Percentiles rank a stretch among this genome's conserved stretches.
These are phyloP conservation scores for Sciaenops ocellatus DNA, from an alignment of 2,797 vertebrate genomes.

Conservation along the genomic window DNA sequence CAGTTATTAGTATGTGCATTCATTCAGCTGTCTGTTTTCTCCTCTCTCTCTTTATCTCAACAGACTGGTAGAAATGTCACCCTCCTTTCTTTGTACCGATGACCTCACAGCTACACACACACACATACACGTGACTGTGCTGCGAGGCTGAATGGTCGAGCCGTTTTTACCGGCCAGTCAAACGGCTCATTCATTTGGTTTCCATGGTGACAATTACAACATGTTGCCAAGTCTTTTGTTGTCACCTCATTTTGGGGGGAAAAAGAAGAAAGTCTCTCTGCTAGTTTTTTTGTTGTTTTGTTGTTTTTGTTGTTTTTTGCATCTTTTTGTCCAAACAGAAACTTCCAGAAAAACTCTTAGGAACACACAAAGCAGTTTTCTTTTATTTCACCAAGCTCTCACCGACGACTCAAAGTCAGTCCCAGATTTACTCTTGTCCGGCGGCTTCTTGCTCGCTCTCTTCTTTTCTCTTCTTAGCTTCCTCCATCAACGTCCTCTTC, in stretches of 20 bases:
- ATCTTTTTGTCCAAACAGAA: constrained; percentile 51
- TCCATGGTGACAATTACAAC: constrained; percentile 98
- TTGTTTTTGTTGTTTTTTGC: not conserved
- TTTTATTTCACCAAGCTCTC: too few relatives aligned
- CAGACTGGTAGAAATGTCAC: constrained; percentile 55
- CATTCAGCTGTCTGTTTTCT: not conserved
- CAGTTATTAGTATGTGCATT: constrained; percentile 5
- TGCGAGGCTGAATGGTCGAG: constrained; percentile 87
- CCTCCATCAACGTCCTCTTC: too few relatives aligned
- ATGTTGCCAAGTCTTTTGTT: constrained; percentile 95
- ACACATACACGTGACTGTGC: constrained; percentile 51
- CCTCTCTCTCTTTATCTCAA: constrained; percentile 9
- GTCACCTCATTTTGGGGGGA: constrained; percentile 85
- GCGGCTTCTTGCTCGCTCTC: too few relatives aligned
- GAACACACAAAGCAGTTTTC: not conserved
- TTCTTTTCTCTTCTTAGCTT: too few relatives aligned
- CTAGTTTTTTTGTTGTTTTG: constrained; percentile 5
- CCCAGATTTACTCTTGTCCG: too few relatives aligned
- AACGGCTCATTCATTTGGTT: constrained; percentile 98
- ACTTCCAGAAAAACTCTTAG: constrained; percentile 52
- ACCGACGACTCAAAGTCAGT: too few relatives aligned
- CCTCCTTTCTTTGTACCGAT: constrained; percentile 49
- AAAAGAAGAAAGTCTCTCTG: constrained; percentile 75
- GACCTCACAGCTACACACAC: constrained; percentile 52
- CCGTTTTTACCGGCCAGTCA: constrained; percentile 94